These are phyloP conservation scores for Tachysurus fulvidraco DNA, from an alignment of 2,113 vertebrate genomes.

Conservation along the genomic window DNA sequence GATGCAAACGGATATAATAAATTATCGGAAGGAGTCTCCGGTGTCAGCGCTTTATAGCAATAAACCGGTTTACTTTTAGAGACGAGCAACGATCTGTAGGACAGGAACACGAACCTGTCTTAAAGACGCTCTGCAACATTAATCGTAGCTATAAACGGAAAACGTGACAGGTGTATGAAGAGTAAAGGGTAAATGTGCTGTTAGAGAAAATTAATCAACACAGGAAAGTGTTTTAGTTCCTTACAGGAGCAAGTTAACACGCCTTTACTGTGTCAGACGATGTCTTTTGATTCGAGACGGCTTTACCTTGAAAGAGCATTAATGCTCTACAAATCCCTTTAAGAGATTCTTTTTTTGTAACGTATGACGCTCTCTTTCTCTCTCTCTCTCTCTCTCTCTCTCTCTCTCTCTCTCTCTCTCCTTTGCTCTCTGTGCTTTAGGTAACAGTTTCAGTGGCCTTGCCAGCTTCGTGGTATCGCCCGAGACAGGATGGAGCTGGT, in stretches of 20 bases:
- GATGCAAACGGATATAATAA: neutral
- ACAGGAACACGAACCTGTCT: neutral
- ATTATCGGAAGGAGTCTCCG: neutral
- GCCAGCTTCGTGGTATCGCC: constrained; percentile 25
- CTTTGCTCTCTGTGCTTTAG: constrained; percentile 26
- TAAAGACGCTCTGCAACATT: neutral
- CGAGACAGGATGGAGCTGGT: constrained; percentile 20
- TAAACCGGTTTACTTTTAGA: neutral
- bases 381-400: too few species aligned
- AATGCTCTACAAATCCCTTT: neutral
- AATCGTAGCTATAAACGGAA: neutral
- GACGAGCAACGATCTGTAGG: too few species aligned
- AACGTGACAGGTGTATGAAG: neutral
- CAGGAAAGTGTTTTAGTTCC: neutral
- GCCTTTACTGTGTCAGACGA: neutral
- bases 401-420: neutral
- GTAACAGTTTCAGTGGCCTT: constrained; percentile 3
- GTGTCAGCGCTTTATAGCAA: neutral
- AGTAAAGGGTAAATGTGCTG: neutral
- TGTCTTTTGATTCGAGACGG: neutral
- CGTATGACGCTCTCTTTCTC: neutral
- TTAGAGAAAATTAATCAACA: neutral
- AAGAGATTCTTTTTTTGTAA: neutral
- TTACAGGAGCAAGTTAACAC: too few species aligned
- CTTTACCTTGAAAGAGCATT: neutral